Conservation (phyloP, 2,113 vertebrate genomes). For the Nerophis lumbriciformis region DNA sequence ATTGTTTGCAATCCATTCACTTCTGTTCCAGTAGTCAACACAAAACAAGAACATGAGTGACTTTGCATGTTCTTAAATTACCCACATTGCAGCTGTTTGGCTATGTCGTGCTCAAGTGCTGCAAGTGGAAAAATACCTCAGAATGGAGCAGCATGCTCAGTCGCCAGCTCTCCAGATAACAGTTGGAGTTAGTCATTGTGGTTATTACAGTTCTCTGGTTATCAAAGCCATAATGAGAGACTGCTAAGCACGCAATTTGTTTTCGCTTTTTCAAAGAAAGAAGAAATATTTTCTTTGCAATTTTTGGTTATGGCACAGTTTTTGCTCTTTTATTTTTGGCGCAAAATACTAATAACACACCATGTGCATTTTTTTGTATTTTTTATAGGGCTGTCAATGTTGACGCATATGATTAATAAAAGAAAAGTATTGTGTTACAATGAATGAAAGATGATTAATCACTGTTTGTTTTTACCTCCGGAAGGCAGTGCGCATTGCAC, state of each 20-base stretch:
- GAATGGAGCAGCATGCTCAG: not conserved
- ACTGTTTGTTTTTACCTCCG: too few relatives aligned
- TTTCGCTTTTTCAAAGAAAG: conserved; percentile 4
- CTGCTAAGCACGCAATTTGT: conserved; percentile 11
- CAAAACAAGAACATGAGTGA: conserved; percentile 6
- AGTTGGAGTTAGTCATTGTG: conserved; percentile 41
- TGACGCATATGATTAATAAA: too few relatives aligned
- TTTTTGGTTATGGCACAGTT: not conserved
- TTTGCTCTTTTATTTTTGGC: too few relatives aligned
- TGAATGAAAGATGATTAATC: too few relatives aligned
- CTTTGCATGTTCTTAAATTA: conserved; percentile 14
- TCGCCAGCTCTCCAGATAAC: conserved; percentile 50
- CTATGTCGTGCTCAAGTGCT: not conserved
- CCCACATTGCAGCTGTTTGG: conserved; percentile 1
- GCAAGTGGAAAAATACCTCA: conserved; percentile 42
- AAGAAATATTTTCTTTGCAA: not conserved
- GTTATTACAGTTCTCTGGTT: conserved; percentile 33
- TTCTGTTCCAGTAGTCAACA: conserved; percentile 9
- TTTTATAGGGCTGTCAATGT: too few relatives aligned
- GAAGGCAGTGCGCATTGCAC: too few relatives aligned
- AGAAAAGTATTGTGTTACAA: too few relatives aligned
- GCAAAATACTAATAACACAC: too few relatives aligned
- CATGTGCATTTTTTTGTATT: too few relatives aligned
- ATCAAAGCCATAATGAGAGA: conserved; percentile 26
- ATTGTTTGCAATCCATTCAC: not conserved